Evolutionary conservation across 1,140 invertebrate species (phyloP), one percentile per base, ranked within the genome.

Genomic region (Helicoverpa armigera): DNA sequence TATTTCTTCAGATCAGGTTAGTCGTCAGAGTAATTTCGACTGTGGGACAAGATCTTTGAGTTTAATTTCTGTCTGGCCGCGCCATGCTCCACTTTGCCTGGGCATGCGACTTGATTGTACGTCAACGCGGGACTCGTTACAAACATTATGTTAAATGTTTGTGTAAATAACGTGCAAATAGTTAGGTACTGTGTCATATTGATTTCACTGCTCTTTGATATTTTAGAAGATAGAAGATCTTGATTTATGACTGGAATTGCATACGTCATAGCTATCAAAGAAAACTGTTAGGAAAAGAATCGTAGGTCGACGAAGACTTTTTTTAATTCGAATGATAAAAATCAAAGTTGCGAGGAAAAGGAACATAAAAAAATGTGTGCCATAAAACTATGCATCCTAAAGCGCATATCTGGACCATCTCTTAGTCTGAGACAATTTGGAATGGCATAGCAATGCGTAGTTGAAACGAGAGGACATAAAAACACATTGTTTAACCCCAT

Each of bases 51-150:
- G 60, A 65, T 48, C 35, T 50, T 77, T 77, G 5, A 29, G 74
- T 77, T 53, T 61, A 65, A 29, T 51, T 77, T 77, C 1, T 35
- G 16, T 51, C 48, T 65, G 50, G 61, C 23, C 23, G 5, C 14
- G 43, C 29, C 69, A 43, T 85, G 84, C 77, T 85, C 84, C 78
- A 85, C 82, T 82, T 82, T 74, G 73, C 77, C 65, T 50, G 82
- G 70, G 60, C 74, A 78, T 74, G 79, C 69, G 81, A 80, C 83
- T 81, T 75, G 86, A 82, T 81, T 82, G 73, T 82, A 76, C 80
- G 82, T 75, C 82, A 81, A 77, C 83, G 67, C 81, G 74, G 73
- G 82, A 79, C 80, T 80, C 63, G 61, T 83, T 73, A 54, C 74
- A 82, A 69, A 80, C 72, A 80, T 50, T 69, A 81, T 65, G 79